These are phyloP conservation scores for Suncus etruscus DNA, from an alignment of 2,113 vertebrate species.

Conservation along the genomic window DNA sequence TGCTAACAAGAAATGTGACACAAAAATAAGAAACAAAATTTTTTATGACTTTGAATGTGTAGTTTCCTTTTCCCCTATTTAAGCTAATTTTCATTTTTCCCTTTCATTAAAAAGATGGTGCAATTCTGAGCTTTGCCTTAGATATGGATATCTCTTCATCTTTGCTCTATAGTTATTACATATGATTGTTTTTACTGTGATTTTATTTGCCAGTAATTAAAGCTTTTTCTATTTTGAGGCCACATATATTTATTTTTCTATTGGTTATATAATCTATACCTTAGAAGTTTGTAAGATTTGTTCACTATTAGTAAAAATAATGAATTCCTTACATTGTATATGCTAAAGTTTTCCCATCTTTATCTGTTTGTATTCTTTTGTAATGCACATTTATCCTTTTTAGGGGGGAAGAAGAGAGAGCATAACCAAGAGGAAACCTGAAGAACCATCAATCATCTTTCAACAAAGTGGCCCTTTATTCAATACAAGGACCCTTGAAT, in stretches of 20 bases:
- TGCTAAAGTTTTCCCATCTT: background rate
- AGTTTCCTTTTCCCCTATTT: background rate
- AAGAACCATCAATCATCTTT: too few species aligned
- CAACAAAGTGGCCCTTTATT: too few species aligned
- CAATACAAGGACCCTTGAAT: too few species aligned
- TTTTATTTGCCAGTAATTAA: background rate
- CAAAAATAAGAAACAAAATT: background rate
- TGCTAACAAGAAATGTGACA: too few species aligned
- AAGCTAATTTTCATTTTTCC: background rate
- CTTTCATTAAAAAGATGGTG: background rate
- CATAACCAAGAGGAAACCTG: too few species aligned
- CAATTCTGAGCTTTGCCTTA: background rate
- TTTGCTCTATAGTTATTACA: background rate
- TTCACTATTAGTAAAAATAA: slow-evolving; percentile 16
- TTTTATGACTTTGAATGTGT: background rate
- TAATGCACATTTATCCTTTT: background rate
- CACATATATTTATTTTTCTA: background rate
- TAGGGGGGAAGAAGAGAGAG: too few species aligned
- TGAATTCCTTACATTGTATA: background rate
- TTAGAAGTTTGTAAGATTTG: background rate
- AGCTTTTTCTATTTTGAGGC: background rate
- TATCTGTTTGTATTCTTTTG: background rate
- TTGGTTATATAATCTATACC: background rate
- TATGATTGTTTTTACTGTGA: slow-evolving; percentile 34
- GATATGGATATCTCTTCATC: background rate